Conservation (phyloP, 2,888 invertebrate genomes). For the Mantis religiosa region DNA sequence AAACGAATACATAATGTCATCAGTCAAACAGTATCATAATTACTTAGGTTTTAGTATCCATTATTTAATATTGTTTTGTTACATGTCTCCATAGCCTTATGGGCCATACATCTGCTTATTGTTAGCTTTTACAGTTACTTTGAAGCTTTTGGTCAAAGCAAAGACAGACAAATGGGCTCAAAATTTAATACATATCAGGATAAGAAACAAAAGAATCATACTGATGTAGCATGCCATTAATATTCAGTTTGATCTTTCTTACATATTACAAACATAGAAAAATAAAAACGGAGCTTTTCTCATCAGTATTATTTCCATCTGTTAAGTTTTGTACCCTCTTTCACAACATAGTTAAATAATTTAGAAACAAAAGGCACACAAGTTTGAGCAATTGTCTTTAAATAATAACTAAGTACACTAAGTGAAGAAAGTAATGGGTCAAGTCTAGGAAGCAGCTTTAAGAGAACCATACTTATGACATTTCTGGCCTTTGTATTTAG, state of each 20-base stretch:
- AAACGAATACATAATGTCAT: too few relatives aligned
- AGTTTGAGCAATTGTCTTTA: too few relatives aligned
- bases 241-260: neutral
- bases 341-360: neutral
- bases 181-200: neutral
- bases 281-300: neutral
- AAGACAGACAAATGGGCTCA: neutral
- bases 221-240: neutral
- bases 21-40: too few relatives aligned
- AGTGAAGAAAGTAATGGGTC: too few relatives aligned
- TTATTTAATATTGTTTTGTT: neutral
- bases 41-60: too few relatives aligned
- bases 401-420: too few relatives aligned
- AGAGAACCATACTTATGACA: too few relatives aligned
- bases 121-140: too few relatives aligned
- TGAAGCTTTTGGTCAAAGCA: neutral
- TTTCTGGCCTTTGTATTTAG: too few relatives aligned
- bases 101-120: neutral
- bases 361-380: neutral
- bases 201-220: neutral
- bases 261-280: neutral
- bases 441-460: too few relatives aligned
- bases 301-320: neutral
- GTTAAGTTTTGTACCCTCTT: neutral
- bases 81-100: neutral